Base-by-base conservation (phyloP, 1,140 invertebrate species). In the Bombus sibiricus region DNA sequence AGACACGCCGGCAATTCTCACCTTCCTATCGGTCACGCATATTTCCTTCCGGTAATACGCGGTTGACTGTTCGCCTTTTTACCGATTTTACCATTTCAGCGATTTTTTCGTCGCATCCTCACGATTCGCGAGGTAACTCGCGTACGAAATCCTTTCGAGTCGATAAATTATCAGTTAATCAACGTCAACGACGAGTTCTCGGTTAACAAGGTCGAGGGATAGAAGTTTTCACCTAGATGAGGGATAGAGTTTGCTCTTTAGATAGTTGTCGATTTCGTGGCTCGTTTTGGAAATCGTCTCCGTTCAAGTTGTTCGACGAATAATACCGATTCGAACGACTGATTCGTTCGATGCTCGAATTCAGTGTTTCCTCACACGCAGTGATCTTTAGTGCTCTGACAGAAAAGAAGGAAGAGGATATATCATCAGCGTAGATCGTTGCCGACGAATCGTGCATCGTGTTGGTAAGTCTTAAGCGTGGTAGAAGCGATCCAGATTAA, bases 341-440 rank as follows among this genome's bases (percentile, higher is more conserved):
- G 34, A 28, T 39, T 15, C 22, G 18, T 53, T 53, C 47, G 47
- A 53, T 53, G 10, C 18, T 79, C 53, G 47, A 86, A 84, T 78
- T 85, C 39, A 83, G 89, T 90, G 86, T 66, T 88, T 53, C 18
- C 1, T 90, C 83, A 41, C 83, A 47, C 47, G 32, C 25, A 90
- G 89, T 90, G 89, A 86, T 90, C 75, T 83, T 76, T 8, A 81
- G 89, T 88, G 86, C 34, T 68, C 34, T 22, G 28, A 39, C 12
- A 10, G 3, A 2, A 8, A 3, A 34, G 64, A 13, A 89, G 68
- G 39, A 90, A 78, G 83, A 85, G 86, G 74, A 77, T 90, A 90
- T 66, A 69, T 53, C 53, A 8, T 53, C 47, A 0, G 75, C 8
- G 25, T 41, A 41, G 39, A 68, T 81, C 64, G 43, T 72, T 66